A percentile compares a stretch with the other conserved stretches of the same genome.
phyloP scores from a whole-genome alignment of 35 echinoderm and acorn worm species.

The Anneissia japonica region DNA sequence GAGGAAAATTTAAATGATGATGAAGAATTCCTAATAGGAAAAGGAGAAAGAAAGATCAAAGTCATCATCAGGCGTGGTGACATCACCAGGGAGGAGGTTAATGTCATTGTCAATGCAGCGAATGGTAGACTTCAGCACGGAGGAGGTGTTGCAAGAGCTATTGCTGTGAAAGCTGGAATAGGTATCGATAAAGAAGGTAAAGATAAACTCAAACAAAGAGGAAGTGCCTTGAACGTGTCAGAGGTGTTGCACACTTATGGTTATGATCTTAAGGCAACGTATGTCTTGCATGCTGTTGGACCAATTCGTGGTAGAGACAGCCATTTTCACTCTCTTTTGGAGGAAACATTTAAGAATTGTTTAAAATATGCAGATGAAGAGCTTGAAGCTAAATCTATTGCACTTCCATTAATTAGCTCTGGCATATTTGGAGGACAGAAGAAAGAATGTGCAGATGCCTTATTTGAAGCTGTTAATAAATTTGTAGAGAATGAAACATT shows the following conservation, averaged over 20 bases:
- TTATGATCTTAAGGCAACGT: background rate
- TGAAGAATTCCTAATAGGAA: too few species aligned
- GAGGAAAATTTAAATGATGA: too few species aligned
- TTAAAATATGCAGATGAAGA: background rate
- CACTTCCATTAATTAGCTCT: background rate
- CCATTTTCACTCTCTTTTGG: background rate
- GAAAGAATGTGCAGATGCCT: background rate
- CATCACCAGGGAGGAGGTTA: background rate
- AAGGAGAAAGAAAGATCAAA: background rate
- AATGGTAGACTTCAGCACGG: constrained; percentile 17
- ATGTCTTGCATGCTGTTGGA: constrained; percentile 5
- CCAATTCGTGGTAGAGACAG: background rate
- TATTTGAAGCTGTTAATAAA: background rate
- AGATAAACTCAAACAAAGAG: background rate
- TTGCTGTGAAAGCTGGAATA: background rate
- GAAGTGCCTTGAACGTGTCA: background rate
- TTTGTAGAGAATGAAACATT: constrained; percentile 1
- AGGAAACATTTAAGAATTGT: background rate
- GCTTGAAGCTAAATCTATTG: constrained; percentile 4
- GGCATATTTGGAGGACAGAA: constrained; percentile 24
- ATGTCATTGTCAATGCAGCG: constrained; percentile 24
- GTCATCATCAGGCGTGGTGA: background rate
- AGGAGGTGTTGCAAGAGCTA: constrained; percentile 29
- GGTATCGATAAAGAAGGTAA: background rate
- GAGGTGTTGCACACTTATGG: background rate